Conservation (phyloP, 2,113 vertebrate genomes). For the Gobius niger region DNA sequence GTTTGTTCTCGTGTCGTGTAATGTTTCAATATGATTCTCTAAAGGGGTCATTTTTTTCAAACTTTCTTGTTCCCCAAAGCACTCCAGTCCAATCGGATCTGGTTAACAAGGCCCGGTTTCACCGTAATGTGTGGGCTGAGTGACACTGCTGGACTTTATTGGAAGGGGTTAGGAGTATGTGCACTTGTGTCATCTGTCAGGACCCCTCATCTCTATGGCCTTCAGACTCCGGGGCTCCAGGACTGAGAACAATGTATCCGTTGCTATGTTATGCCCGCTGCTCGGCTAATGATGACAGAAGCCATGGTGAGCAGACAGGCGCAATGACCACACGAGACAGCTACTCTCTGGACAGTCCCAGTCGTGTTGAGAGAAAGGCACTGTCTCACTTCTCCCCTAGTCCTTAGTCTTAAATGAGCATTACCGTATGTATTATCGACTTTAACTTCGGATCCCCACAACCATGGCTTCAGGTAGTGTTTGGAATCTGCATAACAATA, state of each 20-base stretch:
- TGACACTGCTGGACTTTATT: slow-evolving; percentile 19
- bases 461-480: not conserved
- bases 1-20: no score
- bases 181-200: slow-evolving; percentile 48
- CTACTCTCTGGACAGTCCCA: slow-evolving; percentile 27
- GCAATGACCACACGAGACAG: slow-evolving; percentile 10
- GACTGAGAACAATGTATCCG: slow-evolving; percentile 34
- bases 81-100: slow-evolving; percentile 13
- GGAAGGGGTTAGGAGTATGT: not conserved
- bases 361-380: slow-evolving; percentile 23
- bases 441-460: not conserved
- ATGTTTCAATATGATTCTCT: no score
- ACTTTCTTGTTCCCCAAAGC: slow-evolving; percentile 9
- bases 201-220: slow-evolving; percentile 22
- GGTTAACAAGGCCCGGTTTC: slow-evolving; percentile 30
- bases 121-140: slow-evolving; percentile 33
- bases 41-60: slow-evolving; percentile 14
- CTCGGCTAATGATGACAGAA: slow-evolving; percentile 57
- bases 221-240: slow-evolving; percentile 16
- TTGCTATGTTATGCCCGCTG: slow-evolving; percentile 22
- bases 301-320: slow-evolving; percentile 4
- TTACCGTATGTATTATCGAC: not conserved
- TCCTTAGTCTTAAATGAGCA: not conserved
- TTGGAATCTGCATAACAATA: not conserved
- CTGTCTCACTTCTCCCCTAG: not conserved